A percentile compares a stretch with the other conserved stretches of the same genome.
These are phyloP conservation scores for Jordanella pulchra DNA, from an alignment of 2,797 vertebrate genomes.

Conservation along the genomic window DNA sequence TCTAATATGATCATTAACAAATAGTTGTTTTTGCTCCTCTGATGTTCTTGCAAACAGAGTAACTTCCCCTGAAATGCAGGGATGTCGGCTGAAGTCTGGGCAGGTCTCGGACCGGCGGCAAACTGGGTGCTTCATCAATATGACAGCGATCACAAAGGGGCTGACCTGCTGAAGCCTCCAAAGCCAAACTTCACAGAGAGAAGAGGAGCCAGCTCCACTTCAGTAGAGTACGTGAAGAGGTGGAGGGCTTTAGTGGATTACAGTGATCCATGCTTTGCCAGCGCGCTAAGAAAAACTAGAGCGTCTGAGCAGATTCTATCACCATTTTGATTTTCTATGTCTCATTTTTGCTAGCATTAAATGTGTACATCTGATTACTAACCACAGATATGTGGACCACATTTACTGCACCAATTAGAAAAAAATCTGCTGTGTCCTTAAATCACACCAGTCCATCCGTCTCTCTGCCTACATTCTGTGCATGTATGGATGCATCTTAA, in stretches of 20 bases:
- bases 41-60: constrained; percentile 28
- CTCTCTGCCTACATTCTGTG: constrained; percentile 32
- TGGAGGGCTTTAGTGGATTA: constrained; percentile 73
- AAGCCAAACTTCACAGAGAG: constrained; percentile 64
- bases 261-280: constrained; percentile 57
- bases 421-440: not conserved
- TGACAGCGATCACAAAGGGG: constrained; percentile 53
- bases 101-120: constrained; percentile 36
- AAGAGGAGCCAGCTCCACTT: constrained; percentile 62
- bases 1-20: constrained; percentile 57
- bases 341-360: constrained; percentile 14
- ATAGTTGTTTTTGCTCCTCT: constrained; percentile 38
- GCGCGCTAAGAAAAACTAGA: constrained; percentile 26
- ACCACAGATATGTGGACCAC: not conserved
- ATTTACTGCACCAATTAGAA: not conserved
- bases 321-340: constrained; percentile 23
- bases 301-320: constrained; percentile 34
- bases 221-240: constrained; percentile 70
- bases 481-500: constrained; percentile 54
- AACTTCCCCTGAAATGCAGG: constrained; percentile 9
- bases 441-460: constrained; percentile 14
- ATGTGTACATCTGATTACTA: not conserved
- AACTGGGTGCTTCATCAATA: constrained; percentile 55
- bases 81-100: constrained; percentile 43
- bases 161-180: constrained; percentile 59